Percentiles rank a stretch among this genome's conserved stretches.
Conservation (phyloP, 2,113 vertebrate species). For the Chascanopsetta lugubris region DNA sequence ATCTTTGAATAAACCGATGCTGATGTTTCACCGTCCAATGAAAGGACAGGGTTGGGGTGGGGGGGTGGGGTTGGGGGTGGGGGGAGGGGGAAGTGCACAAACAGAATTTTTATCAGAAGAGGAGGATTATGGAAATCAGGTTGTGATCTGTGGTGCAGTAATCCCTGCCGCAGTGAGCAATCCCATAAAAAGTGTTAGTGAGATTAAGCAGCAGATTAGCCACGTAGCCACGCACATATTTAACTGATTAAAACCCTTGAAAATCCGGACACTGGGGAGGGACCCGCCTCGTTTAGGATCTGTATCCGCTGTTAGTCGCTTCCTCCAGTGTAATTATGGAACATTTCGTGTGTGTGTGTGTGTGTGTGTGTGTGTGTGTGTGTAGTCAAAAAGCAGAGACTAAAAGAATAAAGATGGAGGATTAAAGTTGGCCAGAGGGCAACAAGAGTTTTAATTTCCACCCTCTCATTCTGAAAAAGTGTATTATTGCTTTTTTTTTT, state of each 20-base stretch:
- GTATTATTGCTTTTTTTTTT: slow-evolving; percentile 15
- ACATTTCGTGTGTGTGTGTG: slow-evolving; percentile 24
- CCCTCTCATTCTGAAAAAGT: slow-evolving; percentile 36
- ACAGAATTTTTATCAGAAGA: slow-evolving; percentile 69
- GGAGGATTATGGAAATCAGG: slow-evolving; percentile 78
- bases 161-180: slow-evolving; percentile 72
- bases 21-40: slow-evolving; percentile 53
- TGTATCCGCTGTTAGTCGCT: slow-evolving; percentile 47
- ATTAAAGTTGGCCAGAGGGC: slow-evolving; percentile 40
- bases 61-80: too few relatives aligned
- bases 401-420: slow-evolving; percentile 41
- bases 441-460: slow-evolving; percentile 47
- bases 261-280: slow-evolving; percentile 68
- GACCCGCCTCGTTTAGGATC: slow-evolving; percentile 50
- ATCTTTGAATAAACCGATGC: slow-evolving; percentile 29
- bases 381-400: slow-evolving; percentile 15
- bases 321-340: slow-evolving; percentile 57
- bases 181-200: slow-evolving; percentile 79
- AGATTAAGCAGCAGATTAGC: slow-evolving; percentile 79
- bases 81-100: too few relatives aligned
- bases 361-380: slow-evolving; percentile 10
- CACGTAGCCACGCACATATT: slow-evolving; percentile 75
- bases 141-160: slow-evolving; percentile 73
- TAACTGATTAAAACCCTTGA: slow-evolving; percentile 75
- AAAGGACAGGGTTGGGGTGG: slow-evolving; percentile 51